These are phyloP conservation scores for Meloidogyne chitwoodi DNA, from an alignment of 1,140 invertebrate species.

Conservation along the genomic window DNA sequence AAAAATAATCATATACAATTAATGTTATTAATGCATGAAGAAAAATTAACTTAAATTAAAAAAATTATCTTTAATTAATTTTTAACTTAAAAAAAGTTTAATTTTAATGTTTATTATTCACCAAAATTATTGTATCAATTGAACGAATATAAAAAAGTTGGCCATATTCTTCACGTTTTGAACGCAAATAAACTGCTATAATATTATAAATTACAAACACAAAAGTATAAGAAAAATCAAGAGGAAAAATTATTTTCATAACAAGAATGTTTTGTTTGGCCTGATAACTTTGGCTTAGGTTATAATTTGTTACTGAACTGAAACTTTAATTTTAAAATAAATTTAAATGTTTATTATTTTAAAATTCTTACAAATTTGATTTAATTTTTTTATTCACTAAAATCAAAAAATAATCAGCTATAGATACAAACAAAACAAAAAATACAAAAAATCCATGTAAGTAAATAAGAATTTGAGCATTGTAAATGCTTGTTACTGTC, in stretches of 20 bases:
- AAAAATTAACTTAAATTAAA: constrained; percentile 1
- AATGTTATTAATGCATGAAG: constrained; percentile 10
- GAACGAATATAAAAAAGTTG: constrained; percentile 1
- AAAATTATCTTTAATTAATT: not conserved
- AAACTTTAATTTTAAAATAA: not conserved
- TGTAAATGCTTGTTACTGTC: not conserved
- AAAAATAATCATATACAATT: constrained; percentile 18
- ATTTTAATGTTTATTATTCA: not conserved
- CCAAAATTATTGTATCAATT: not conserved
- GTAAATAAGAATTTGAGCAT: not conserved
- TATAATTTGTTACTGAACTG: not conserved
- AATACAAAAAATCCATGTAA: not conserved
- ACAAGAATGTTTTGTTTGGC: constrained; percentile 11
- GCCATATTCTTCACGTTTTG: not conserved
- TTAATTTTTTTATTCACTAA: not conserved
- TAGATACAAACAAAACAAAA: not conserved
- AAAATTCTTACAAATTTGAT: not conserved
- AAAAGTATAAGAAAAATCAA: constrained; percentile 15
- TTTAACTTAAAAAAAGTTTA: no score
- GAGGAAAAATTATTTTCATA: constrained; percentile 11
- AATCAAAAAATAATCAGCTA: constrained; percentile 10
- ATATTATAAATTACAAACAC: constrained; percentile 4
- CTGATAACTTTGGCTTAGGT: constrained; percentile 1
- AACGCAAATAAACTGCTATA: not conserved
- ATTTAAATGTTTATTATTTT: not conserved